phyloP scores from a whole-genome alignment of 2,888 invertebrate species.

The Pammene aurita region DNA sequence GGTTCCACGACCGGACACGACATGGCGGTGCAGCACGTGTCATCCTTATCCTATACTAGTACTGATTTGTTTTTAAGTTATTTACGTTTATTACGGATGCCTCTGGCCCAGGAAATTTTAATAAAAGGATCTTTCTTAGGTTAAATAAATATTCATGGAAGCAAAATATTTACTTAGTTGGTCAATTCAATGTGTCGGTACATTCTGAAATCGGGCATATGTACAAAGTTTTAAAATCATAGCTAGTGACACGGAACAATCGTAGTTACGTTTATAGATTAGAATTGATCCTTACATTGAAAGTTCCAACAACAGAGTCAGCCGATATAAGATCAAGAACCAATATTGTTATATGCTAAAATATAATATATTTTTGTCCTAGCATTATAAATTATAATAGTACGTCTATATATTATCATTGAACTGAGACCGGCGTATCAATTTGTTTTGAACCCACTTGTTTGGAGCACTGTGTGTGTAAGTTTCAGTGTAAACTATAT shows the following conservation, averaged over 20 bases:
- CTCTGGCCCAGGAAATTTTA: background rate
- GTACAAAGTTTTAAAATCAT: too few relatives aligned
- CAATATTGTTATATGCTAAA: conserved; percentile 11
- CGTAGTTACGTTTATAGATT: too few relatives aligned
- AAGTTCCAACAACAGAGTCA: background rate
- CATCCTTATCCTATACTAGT: conserved; percentile 8
- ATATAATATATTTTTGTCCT: background rate
- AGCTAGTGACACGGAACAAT: too few relatives aligned
- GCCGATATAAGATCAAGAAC: background rate
- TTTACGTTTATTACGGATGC: background rate
- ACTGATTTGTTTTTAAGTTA: conserved; percentile 21
- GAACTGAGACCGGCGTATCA: conserved; percentile 9
- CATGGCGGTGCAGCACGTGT: background rate
- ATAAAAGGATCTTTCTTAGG: background rate
- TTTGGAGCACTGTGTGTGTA: conserved; percentile 9
- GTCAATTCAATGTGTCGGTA: too few relatives aligned
- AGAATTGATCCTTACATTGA: background rate
- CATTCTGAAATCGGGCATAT: too few relatives aligned
- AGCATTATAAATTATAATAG: background rate
- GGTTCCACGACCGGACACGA: too few relatives aligned
- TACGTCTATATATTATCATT: background rate
- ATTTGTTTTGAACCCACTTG: conserved; percentile 17
- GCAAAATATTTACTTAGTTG: too few relatives aligned
- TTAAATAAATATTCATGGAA: too few relatives aligned
- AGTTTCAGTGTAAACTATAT: conserved; percentile 9